These are phyloP conservation scores for Epirrhoe tristata DNA, from an alignment of 2,888 invertebrate genomes.

Conservation along the genomic window DNA sequence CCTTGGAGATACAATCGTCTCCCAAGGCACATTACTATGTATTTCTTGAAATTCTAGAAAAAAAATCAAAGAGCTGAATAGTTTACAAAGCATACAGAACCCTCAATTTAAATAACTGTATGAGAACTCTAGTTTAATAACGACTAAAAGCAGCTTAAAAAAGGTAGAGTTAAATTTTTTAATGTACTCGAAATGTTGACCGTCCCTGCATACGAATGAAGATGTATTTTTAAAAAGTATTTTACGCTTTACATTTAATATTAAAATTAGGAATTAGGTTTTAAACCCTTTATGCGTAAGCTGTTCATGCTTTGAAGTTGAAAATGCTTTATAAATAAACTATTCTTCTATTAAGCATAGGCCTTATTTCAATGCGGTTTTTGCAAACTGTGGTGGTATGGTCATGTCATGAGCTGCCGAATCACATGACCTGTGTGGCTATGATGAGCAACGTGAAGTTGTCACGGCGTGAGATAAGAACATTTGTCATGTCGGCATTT, in stretches of 20 bases:
- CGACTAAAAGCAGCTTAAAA: conserved; percentile 31
- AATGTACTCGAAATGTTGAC: conserved; percentile 43
- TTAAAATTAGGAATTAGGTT: conserved; percentile 1
- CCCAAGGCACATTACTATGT: not conserved
- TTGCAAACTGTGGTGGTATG: too few species aligned
- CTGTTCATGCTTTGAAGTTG: not conserved
- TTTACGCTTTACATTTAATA: conserved; percentile 4
- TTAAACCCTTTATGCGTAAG: conserved; percentile 1
- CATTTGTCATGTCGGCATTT: too few species aligned
- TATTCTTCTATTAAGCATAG: not conserved
- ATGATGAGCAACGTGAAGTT: too few species aligned
- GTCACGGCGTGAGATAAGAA: too few species aligned
- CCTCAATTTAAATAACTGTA: conserved; percentile 7
- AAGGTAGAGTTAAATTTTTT: conserved; percentile 46
- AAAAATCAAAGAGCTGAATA: not conserved
- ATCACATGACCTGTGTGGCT: too few species aligned
- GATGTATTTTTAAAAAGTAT: conserved; percentile 32
- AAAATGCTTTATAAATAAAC: not conserved
- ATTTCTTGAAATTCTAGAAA: not conserved
- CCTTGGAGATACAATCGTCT: not conserved
- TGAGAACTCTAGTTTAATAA: conserved; percentile 16
- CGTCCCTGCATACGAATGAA: conserved; percentile 43
- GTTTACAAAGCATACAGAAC: conserved; percentile 12
- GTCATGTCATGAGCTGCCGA: too few species aligned
- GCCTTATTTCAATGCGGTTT: not conserved